These are phyloP conservation scores for Alcis repandata DNA, from an alignment of 2,888 invertebrate genomes.

Conservation along the genomic window DNA sequence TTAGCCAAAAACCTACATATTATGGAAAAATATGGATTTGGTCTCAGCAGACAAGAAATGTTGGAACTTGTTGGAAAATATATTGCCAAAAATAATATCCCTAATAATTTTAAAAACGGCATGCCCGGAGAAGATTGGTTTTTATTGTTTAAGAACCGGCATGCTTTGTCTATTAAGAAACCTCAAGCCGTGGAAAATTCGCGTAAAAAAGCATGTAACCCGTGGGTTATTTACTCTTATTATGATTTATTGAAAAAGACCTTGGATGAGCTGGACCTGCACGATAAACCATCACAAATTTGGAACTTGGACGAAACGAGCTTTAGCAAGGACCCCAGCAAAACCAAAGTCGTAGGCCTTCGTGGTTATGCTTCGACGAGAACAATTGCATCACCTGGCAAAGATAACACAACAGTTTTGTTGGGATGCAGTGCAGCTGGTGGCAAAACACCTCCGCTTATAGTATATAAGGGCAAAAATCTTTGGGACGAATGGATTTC, in stretches of 20 bases:
- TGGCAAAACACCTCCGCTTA: slow-evolving; percentile 50
- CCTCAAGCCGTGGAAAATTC: slow-evolving; percentile 59
- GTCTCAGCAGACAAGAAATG: too few relatives aligned
- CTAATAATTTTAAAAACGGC: slow-evolving; percentile 54
- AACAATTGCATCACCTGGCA: slow-evolving; percentile 47
- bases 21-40: too few relatives aligned
- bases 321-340: slow-evolving; percentile 32
- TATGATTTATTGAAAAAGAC: slow-evolving; percentile 42
- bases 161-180: slow-evolving; percentile 61
- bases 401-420: slow-evolving; percentile 36
- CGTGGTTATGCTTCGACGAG: slow-evolving; percentile 43
- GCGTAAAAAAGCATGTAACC: slow-evolving; percentile 46
- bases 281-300: slow-evolving; percentile 38
- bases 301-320: slow-evolving; percentile 35
- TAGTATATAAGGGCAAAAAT: slow-evolving; percentile 50
- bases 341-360: slow-evolving; percentile 46
- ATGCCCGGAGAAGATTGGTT: slow-evolving; percentile 25
- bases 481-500: slow-evolving; percentile 45
- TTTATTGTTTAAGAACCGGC: slow-evolving; percentile 45
- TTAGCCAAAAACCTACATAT: slow-evolving; percentile 47
- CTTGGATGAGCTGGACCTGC: slow-evolving; percentile 31
- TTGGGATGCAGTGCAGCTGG: slow-evolving; percentile 43
- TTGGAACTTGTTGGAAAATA: too few relatives aligned
- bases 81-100: slow-evolving; percentile 47
- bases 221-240: slow-evolving; percentile 35